Evolutionary conservation across 2,888 invertebrate species (phyloP).

Genomic region (Frankliniella intonsa): DNA sequence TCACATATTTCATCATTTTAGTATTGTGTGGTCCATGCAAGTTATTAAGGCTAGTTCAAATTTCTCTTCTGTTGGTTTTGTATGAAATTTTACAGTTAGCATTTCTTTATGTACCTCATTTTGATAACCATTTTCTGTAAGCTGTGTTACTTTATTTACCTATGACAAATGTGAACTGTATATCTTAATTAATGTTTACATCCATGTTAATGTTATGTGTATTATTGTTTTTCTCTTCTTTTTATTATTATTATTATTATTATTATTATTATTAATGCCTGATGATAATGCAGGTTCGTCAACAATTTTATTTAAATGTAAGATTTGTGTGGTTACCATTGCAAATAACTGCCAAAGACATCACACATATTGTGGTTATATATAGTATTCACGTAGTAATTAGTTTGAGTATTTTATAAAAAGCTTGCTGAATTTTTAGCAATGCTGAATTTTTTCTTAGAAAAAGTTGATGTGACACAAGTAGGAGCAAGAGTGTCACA

Average conservation of each 20-base stretch:
- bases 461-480: not conserved
- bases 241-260: not conserved
- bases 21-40: no score
- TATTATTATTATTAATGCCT: not conserved
- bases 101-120: not conserved
- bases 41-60: no score
- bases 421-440: not conserved
- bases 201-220: not conserved
- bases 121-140: not conserved
- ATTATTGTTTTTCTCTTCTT: not conserved
- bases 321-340: conserved; percentile 19
- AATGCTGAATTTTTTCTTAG: not conserved
- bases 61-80: not conserved
- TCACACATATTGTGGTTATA: conserved; percentile 17
- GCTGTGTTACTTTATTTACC: not conserved
- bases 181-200: not conserved
- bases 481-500: not conserved
- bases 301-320: conserved; percentile 7
- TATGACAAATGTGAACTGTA: not conserved
- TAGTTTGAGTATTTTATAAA: not conserved
- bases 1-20: no score
- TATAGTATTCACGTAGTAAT: conserved; percentile 5
- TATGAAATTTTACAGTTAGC: not conserved
- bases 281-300: not conserved
- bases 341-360: conserved; percentile 26